Percentiles rank a stretch among this genome's conserved stretches.
These are phyloP conservation scores for Falco columbarius DNA, from an alignment of 2,797 vertebrate species.

Conservation along the genomic window DNA sequence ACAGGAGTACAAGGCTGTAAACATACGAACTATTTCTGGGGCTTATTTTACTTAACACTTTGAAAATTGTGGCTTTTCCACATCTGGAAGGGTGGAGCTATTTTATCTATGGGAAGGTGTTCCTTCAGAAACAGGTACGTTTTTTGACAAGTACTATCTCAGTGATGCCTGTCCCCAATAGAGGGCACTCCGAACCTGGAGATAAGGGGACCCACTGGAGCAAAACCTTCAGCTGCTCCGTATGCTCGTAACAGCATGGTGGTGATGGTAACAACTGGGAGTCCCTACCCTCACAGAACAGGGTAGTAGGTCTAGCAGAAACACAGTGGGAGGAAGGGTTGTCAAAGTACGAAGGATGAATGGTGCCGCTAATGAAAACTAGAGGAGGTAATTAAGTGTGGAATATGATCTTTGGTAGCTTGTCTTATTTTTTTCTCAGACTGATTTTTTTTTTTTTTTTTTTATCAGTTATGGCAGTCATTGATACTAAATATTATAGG, in stretches of 20 bases:
- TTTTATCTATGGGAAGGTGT: neutral
- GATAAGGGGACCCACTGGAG: neutral
- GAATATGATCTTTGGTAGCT: neutral
- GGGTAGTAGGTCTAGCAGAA: neutral
- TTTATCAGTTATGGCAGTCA: neutral
- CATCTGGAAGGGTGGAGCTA: neutral
- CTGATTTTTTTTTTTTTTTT: neutral
- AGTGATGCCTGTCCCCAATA: neutral
- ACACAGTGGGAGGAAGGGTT: neutral
- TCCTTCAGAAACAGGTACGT: rapidly evolving
- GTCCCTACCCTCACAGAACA: too few relatives aligned
- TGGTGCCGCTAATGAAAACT: neutral
- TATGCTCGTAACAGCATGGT: rapidly evolving
- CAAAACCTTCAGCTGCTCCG: neutral
- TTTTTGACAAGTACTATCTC: neutral
- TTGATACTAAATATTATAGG: neutral
- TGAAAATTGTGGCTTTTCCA: neutral
- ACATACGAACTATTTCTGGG: neutral
- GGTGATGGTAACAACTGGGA: rapidly evolving
- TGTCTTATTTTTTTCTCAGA: neutral
- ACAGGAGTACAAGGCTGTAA: neutral
- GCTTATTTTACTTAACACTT: neutral
- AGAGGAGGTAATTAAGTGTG: neutral
- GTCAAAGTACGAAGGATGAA: neutral
- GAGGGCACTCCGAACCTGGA: constrained; percentile 48